Base-by-base conservation (phyloP, 2,113 vertebrate genomes). In the Chloebia gouldiae region DNA sequence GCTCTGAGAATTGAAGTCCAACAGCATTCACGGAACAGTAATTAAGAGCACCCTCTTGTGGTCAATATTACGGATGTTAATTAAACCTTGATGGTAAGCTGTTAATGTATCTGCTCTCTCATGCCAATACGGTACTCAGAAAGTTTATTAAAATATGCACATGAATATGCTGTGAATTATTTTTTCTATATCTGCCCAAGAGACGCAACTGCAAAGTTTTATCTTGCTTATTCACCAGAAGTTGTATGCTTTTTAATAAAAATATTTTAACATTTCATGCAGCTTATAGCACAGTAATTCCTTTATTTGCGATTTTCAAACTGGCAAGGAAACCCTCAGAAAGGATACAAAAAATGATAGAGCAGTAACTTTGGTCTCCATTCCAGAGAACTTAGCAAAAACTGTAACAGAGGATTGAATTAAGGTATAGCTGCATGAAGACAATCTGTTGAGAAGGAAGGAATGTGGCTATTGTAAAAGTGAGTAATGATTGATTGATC, bases 41-140 rank as follows among this genome's bases (percentile, higher is more conserved):
- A 44, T 77, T 90, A 85, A 61, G 76, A 94, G 94, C 40, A 83
- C 92, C 93, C 93, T 95, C 96, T 95, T 47, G 90, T 83, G 96
- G 93, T 83, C 56, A 49, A 75, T 39, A 59, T 31, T 51, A 50
- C 16, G 10, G 17, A 25, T 15, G 27, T 25, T 88, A 80, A 91
- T 89, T 33, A 76, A 76, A 47, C n/a, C 11, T 82, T 33, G 23
- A 6, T 14, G 27, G 19, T 6, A 35, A 53, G 10, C 39, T 10
- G 3, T 40, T 49, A 12, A 31, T 4, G 4, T 20, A 21, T 19
- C 49, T 51, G n/a, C 35, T 71, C 50, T 64, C 51, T 79, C 69
- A 49, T 8, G 49, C 60, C 59, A 49, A 63, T 7, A 20, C 2
- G 1, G n/a, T 33, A 73, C 13, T 10, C 53, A 33, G 50, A 69